A percentile compares a stretch with the other conserved stretches of the same genome.
phyloP scores from a whole-genome alignment of 2,797 vertebrate genomes.

The Centropyge bicolor region DNA sequence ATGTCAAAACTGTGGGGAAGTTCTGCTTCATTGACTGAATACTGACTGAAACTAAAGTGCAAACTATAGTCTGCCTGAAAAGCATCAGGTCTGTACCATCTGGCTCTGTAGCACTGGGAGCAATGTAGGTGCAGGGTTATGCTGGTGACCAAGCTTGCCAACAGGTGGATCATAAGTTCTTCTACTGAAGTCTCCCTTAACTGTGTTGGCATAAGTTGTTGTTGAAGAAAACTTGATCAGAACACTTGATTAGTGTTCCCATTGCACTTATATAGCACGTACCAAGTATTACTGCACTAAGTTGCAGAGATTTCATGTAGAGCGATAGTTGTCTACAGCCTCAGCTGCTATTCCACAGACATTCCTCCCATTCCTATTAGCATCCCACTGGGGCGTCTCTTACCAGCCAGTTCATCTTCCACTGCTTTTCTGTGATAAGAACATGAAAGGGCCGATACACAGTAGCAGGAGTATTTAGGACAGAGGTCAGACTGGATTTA shows the following conservation, averaged over 20 bases:
- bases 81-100: not conserved
- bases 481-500: constrained; percentile 67
- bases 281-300: constrained; percentile 1
- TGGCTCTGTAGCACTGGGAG: not conserved
- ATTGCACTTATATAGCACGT: not conserved
- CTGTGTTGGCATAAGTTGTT: constrained; percentile 10
- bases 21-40: not conserved
- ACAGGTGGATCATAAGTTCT: not conserved
- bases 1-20: not conserved
- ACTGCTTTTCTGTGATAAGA: constrained; percentile 70
- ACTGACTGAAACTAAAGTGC: not conserved
- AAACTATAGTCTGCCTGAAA: not conserved
- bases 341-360: constrained; percentile 64
- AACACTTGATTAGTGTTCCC: not conserved
- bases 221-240: not conserved
- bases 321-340: constrained; percentile 25
- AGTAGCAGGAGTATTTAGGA: constrained; percentile 67
- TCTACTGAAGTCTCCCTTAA: not conserved
- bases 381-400: constrained; percentile 67
- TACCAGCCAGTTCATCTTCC: constrained; percentile 55
- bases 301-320: constrained; percentile 12
- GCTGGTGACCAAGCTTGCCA: not conserved
- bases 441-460: constrained; percentile 71
- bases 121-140: not conserved
- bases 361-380: constrained; percentile 79